Conservation (phyloP, 2,113 vertebrate genomes). For the Smithornis capensis region DNA sequence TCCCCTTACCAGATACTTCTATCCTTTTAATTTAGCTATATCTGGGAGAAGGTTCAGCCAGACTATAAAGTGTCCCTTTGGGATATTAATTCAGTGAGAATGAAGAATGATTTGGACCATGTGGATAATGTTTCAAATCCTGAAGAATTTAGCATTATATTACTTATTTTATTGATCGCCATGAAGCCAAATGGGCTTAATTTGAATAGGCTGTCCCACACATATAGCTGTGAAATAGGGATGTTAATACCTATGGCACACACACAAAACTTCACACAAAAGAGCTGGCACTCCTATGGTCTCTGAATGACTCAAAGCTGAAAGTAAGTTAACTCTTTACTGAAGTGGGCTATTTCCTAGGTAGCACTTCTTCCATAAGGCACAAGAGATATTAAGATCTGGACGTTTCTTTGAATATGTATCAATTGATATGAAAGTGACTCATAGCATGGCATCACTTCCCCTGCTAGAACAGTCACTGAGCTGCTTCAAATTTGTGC, state of each 20-base stretch:
- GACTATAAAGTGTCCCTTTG: neutral
- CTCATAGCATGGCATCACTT: neutral
- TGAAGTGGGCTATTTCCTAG: neutral
- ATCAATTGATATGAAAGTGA: neutral
- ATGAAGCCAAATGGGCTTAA: neutral
- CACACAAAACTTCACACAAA: neutral
- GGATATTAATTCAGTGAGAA: neutral
- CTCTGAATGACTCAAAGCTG: neutral
- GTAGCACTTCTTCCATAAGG: neutral
- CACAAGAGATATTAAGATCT: neutral
- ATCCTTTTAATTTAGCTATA: neutral
- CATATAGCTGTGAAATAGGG: neutral
- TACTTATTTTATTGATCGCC: neutral
- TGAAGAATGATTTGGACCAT: neutral
- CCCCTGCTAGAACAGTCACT: neutral
- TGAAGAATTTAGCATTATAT: neutral
- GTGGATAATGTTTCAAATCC: neutral
- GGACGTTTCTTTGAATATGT: neutral
- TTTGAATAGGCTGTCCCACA: neutral
- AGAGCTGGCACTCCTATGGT: neutral
- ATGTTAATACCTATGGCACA: neutral
- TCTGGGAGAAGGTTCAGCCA: neutral
- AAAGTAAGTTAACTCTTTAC: accelerated
- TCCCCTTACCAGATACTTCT: neutral
- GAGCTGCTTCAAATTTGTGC: neutral